A percentile compares a stretch with the other conserved stretches of the same genome.
Conservation (phyloP, 1,140 invertebrate species). For the Scaptomyza pallida region DNA sequence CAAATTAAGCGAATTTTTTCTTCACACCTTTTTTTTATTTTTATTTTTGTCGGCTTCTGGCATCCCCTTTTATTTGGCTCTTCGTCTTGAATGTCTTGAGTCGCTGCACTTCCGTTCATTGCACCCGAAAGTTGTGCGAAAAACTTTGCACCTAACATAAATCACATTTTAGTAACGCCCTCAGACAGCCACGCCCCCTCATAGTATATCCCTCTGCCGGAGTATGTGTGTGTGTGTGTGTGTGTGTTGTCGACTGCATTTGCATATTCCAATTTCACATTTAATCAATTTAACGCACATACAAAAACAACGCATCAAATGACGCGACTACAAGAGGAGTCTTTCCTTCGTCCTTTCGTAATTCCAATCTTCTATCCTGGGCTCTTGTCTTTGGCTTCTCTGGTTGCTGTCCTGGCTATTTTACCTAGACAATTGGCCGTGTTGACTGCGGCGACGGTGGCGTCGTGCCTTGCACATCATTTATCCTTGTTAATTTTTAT, state of each 20-base stretch:
- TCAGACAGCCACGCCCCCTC: conserved; percentile 40
- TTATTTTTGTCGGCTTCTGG: conserved; percentile 17
- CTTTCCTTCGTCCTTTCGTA: background rate
- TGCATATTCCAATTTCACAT: conserved; percentile 78
- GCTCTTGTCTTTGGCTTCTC: background rate
- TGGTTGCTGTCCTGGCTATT: conserved; percentile 4
- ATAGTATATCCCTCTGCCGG: conserved; percentile 17
- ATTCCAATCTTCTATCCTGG: background rate
- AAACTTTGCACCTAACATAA: conserved; percentile 75
- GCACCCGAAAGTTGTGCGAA: conserved; percentile 68
- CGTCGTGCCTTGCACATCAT: conserved; percentile 67
- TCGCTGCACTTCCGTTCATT: conserved; percentile 70
- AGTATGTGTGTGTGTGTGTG: conserved; percentile 9
- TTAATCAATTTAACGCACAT: conserved; percentile 69
- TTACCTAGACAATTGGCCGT: conserved; percentile 52
- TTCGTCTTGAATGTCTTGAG: conserved; percentile 29
- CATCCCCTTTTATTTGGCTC: conserved; percentile 36
- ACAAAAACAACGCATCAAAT: conserved; percentile 23
- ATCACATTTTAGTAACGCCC: conserved; percentile 61
- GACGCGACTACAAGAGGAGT: conserved; percentile 26
- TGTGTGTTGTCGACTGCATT: conserved; percentile 48
- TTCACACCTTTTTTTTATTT: conserved; percentile 60
- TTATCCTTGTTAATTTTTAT: conserved; percentile 80
- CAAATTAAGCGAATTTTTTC: conserved; percentile 74
- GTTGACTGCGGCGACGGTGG: conserved; percentile 40